A percentile compares a stretch with the other conserved stretches of the same genome.
These are phyloP conservation scores for Lipophrys pholis DNA, from an alignment of 2,113 vertebrate species.

Conservation along the genomic window DNA sequence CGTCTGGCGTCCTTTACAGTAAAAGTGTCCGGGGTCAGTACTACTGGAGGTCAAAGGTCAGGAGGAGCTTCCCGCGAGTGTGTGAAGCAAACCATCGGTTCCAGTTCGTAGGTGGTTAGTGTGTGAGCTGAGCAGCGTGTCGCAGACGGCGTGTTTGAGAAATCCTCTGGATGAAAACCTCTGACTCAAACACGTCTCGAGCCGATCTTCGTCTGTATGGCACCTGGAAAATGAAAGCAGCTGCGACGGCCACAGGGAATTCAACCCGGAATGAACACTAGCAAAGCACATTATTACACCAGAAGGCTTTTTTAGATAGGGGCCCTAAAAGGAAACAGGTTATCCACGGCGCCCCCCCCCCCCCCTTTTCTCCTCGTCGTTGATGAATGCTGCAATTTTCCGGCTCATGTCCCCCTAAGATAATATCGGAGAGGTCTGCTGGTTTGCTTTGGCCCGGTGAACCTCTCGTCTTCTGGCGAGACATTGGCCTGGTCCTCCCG, in stretches of 20 bases:
- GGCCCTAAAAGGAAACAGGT: constrained; percentile 55
- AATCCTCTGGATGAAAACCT: constrained; percentile 46
- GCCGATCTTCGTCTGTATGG: constrained; percentile 34
- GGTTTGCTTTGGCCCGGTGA: constrained; percentile 50
- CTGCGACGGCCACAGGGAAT: constrained; percentile 60
- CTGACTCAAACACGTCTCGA: constrained; percentile 34
- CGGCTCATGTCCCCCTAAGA: constrained; percentile 38
- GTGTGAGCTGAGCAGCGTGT: constrained; percentile 27
- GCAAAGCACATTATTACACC: constrained; percentile 50
- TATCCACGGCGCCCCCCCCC: background rate
- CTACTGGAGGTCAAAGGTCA: constrained; percentile 36
- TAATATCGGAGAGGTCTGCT: constrained; percentile 51
- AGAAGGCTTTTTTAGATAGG: constrained; percentile 50
- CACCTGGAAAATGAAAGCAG: constrained; percentile 76
- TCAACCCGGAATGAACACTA: constrained; percentile 39
- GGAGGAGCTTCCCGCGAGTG: constrained; percentile 21
- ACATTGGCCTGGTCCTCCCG: constrained; percentile 30
- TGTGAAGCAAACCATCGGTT: constrained; percentile 56
- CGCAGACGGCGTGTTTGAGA: constrained; percentile 19
- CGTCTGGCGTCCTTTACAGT: background rate
- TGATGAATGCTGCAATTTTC: constrained; percentile 60
- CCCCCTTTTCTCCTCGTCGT: background rate
- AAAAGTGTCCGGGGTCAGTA: constrained; percentile 23
- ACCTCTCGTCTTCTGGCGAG: constrained; percentile 21
- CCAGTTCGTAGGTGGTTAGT: constrained; percentile 19